A percentile compares a stretch with the other conserved stretches of the same genome.
Evolutionary conservation across 1,140 invertebrate genomes (phyloP).

Genomic region (Oscheius sp.): DNA sequence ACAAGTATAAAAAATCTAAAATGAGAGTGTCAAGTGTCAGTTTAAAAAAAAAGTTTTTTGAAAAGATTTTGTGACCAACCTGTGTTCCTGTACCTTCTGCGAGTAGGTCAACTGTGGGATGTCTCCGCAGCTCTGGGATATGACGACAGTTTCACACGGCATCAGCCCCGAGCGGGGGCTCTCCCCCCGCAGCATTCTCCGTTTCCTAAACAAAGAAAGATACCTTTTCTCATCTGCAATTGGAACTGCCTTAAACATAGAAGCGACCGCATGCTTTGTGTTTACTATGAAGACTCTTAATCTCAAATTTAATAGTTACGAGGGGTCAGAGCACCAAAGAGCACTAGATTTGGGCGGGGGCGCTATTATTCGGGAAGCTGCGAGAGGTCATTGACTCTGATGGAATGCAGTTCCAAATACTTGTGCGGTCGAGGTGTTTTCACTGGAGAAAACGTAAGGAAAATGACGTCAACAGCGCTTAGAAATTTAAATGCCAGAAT

Average conservation of each 20-base stretch:
- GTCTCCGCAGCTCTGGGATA: neutral
- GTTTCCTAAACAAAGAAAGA: neutral
- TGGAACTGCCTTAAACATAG: too few species aligned
- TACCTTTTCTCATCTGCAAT: neutral
- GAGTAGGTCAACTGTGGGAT: neutral
- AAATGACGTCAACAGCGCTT: too few species aligned
- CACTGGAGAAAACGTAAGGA: too few species aligned
- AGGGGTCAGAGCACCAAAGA: neutral
- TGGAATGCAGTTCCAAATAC: too few species aligned
- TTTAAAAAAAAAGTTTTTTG: too few species aligned
- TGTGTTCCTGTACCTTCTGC: neutral
- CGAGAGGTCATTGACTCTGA: neutral
- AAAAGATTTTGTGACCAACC: neutral
- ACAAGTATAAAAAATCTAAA: too few species aligned
- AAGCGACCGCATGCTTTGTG: too few species aligned
- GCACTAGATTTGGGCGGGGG: conserved; percentile 1
- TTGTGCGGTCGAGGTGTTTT: too few species aligned
- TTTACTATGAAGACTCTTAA: too few species aligned
- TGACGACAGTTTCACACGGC: neutral
- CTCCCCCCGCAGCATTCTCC: neutral
- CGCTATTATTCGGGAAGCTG: neutral
- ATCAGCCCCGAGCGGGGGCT: neutral
- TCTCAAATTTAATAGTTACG: neutral
- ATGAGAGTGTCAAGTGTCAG: too few species aligned
- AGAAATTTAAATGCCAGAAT: too few species aligned